A percentile compares a stretch with the other conserved stretches of the same genome.
phyloP scores from a whole-genome alignment of 2,797 vertebrate genomes.

The Etheostoma perlongum region DNA sequence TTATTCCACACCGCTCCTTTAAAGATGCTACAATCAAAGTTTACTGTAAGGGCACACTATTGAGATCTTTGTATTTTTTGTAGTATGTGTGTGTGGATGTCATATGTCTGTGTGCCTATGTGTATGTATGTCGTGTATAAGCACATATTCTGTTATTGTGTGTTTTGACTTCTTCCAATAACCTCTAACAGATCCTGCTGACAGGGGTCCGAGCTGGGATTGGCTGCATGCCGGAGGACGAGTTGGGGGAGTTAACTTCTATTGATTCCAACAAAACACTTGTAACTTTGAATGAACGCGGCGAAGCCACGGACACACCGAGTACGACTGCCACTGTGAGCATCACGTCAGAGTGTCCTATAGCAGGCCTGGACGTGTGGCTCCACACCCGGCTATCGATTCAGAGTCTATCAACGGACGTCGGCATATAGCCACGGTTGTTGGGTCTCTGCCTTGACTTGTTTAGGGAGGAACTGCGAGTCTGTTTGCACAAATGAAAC shows the following conservation, averaged over 20 bases:
- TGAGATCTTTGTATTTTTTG: too few relatives aligned
- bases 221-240: constrained; percentile 39
- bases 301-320: constrained; percentile 39
- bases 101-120: too few relatives aligned
- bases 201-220: background rate
- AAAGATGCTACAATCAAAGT: too few relatives aligned
- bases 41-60: too few relatives aligned
- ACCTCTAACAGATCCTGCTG: constrained; percentile 11
- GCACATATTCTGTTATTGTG: background rate
- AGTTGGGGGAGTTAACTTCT: constrained; percentile 41
- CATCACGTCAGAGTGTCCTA: constrained; percentile 15
- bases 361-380: background rate
- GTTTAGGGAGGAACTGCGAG: constrained; percentile 24
- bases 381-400: constrained; percentile 30
- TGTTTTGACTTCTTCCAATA: background rate
- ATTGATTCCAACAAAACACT: constrained; percentile 40
- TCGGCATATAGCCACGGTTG: background rate
- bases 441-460: constrained; percentile 16
- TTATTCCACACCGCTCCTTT: too few relatives aligned
- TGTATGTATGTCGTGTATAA: too few relatives aligned
- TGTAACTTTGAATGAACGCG: constrained; percentile 29
- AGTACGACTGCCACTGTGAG: constrained; percentile 20
- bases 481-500: constrained; percentile 38
- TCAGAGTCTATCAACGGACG: constrained; percentile 38
- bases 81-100: too few relatives aligned